Evolutionary conservation across 1,140 invertebrate species (phyloP).

Genomic region (Dolichoris vasculosae): DNA sequence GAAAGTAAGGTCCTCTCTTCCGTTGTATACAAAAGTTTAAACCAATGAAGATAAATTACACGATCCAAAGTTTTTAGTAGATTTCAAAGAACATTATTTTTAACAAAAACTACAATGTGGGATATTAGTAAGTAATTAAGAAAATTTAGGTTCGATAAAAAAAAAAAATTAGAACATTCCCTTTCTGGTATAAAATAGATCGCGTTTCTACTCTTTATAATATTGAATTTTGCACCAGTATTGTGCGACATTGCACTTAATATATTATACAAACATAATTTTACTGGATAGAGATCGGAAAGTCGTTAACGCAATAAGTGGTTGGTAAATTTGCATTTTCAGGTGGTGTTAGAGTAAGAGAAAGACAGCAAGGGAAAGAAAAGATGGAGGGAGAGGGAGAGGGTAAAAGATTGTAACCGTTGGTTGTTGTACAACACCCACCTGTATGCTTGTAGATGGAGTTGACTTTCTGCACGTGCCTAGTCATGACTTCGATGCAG

Average conservation of each 20-base stretch:
- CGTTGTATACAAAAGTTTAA: neutral
- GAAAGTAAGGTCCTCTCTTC: no score
- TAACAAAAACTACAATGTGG: neutral
- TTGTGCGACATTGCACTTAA: neutral
- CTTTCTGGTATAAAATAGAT: neutral
- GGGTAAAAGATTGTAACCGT: neutral
- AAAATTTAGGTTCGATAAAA: neutral
- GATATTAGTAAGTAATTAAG: neutral
- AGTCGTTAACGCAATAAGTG: conserved; percentile 25
- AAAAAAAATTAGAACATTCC: neutral
- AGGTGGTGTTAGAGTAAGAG: neutral
- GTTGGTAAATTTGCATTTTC: conserved; percentile 31
- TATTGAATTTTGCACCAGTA: neutral
- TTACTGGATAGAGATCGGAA: conserved; percentile 10
- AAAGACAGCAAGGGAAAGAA: neutral
- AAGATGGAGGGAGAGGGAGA: neutral
- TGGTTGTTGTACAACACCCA: conserved; percentile 65
- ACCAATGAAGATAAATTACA: neutral
- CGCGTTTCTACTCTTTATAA: neutral
- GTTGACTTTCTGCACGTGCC: conserved; percentile 95
- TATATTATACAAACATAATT: conserved; percentile 10
- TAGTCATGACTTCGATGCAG: conserved; percentile 95
- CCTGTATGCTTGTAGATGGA: conserved; percentile 92
- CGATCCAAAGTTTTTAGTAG: neutral
- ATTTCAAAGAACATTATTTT: neutral